A percentile compares a stretch with the other conserved stretches of the same genome.
Evolutionary conservation across 2,888 invertebrate genomes (phyloP).

Genomic region (Phorcus lineatus): DNA sequence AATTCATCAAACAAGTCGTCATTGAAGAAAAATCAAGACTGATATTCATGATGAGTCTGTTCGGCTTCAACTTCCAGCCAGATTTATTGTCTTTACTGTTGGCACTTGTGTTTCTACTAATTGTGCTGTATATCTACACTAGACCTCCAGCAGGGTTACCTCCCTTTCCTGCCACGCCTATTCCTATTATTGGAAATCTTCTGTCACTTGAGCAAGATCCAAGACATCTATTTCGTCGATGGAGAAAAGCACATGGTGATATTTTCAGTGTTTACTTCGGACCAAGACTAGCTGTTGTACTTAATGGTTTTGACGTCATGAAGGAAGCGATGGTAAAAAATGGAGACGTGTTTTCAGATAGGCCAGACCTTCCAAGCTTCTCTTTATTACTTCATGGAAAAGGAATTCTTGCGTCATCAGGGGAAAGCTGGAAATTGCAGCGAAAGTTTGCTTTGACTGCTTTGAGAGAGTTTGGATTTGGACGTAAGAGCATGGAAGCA

Average conservation of each 20-base stretch:
- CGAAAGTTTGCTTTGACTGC: conserved; percentile 14
- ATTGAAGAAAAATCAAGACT: too few species aligned
- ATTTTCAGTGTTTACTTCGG: conserved; percentile 15
- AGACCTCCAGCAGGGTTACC: not conserved
- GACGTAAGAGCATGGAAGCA: conserved; percentile 28
- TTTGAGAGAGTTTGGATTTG: conserved; percentile 26
- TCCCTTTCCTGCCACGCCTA: conserved; percentile 18
- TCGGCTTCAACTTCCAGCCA: too few species aligned
- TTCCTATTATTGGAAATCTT: conserved; percentile 23
- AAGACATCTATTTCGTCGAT: not conserved
- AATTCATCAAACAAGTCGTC: too few species aligned
- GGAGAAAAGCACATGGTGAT: conserved; percentile 18
- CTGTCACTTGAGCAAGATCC: conserved; percentile 11
- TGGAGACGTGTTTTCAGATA: conserved; percentile 18
- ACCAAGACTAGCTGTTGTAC: not conserved
- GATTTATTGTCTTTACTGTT: too few species aligned
- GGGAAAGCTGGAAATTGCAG: conserved; percentile 22
- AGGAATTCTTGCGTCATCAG: conserved; percentile 11
- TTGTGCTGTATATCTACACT: too few species aligned
- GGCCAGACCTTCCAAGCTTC: not conserved
- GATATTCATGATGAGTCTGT: too few species aligned
- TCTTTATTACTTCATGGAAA: not conserved
- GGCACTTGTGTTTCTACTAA: too few species aligned
- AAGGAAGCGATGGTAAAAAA: conserved; percentile 29
- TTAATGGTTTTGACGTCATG: conserved; percentile 12